Base-by-base conservation (phyloP, 1,140 invertebrate species). In the Saccostrea glomerata region DNA sequence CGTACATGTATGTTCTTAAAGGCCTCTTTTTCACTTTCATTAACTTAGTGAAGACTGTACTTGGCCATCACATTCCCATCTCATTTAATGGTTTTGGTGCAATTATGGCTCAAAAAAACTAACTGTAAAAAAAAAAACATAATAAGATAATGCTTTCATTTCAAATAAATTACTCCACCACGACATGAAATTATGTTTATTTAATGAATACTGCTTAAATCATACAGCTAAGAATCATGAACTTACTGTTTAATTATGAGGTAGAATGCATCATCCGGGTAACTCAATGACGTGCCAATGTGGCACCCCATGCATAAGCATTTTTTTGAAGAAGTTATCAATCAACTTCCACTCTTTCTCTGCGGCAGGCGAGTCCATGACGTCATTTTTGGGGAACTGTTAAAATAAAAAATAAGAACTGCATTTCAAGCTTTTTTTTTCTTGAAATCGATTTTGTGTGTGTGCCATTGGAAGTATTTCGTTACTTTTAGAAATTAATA, bases 211-310 rank as follows among this genome's bases (percentile, higher is more conserved):
- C 9, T 47, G 47, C 47, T 47, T 2, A 7, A 47, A 47, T 47
- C 9, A 47, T 36, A 36, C 30, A 60, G 12, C 58, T 17, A 4
- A 17, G 58, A 60, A 60, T 63, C 5, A 0, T 13, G 17, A 60
- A 60, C 58, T 63, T 63, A 63, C 58, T 20, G 17, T 63, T 63
- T n/a, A 63, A 63, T 6, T 5, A 77, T 36, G 70, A 77, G 25
- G 70, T 47, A 77, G 15, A 36, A 36, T 77, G 5, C 30, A 84
- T 85, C 84, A 85, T 85, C 84, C 84, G n/a, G 84, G 84, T 85
- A 85, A 85, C 47, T 58, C 84, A 63, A 85, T 85, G 20, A 85
- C 84, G 56, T 85, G 84, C 55, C 55, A 85, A 85, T 85, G 84
- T 60, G 84, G 56, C n/a, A 85, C 55, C n/a, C 84, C 84, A 60